Base-by-base conservation (phyloP, 1,140 invertebrate genomes). In the Campoletis sonorensis region DNA sequence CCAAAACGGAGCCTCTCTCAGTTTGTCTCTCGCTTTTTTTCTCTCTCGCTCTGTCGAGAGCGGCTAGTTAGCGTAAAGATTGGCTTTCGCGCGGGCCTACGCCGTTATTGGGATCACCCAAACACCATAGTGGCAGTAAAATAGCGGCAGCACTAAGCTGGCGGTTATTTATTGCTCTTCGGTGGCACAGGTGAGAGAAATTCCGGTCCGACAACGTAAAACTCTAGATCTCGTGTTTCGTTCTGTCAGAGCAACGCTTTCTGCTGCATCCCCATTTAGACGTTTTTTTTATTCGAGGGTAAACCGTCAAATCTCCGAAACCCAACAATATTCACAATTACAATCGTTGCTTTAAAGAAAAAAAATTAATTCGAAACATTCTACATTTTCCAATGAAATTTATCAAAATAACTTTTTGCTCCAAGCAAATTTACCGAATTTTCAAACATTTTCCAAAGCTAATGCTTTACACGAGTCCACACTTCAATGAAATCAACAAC, bases 131-230 rank as follows among this genome's bases (percentile, higher is more conserved):
- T 83, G 86, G 88, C 87, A 90, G 88, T 92, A 92, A 92, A 92
- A 91, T 92, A 82, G 81, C 67, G 79, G 79, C 87, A 85, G 85
- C 73, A 77, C 90, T 91, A 91, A 92, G 89, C 88, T 88, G 89
- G 85, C 88, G 90, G 91, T 92, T 92, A 92, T 92, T 92, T 92
- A 92, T 92, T 92, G 90, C 91, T 89, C 85, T 87, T 77, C 88
- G 84, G 90, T 91, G 90, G 90, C 90, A 91, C 91, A 90, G 90
- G 89, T 91, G 90, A 91, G 90, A 88, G 88, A 89, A 88, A 87
- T 49, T 18, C 30, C 40, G 15, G 10, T 30, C 23, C 21, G 10
- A 26, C 61, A 21, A 21, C 21, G 54, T 58, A 58, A 21, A 58
- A 23, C 18, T 58, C 18, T 58, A 58, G 54, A 58, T 21, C 54